Base-by-base conservation (phyloP, 1,140 invertebrate genomes). In the Steinernema khuongi region DNA sequence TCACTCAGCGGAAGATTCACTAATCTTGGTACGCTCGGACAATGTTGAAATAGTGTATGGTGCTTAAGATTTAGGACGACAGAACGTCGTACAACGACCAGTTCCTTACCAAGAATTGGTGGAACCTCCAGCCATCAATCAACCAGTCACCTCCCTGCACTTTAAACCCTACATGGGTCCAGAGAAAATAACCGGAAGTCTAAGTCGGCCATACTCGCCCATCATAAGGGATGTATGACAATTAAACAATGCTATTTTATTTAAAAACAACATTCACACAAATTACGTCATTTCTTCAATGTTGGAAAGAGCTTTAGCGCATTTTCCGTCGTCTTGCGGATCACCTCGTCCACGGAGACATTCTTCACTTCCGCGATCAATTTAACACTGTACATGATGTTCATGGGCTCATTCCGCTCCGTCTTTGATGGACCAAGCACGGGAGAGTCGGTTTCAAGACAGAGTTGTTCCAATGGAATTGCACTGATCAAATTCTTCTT, bases 301-400 rank as follows among this genome's bases (percentile, higher is more conserved):
- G 4, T 7, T 14, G 50, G 50, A 22, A 60, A 60, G 4, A 60
- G 50, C 50, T 22, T 60, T 22, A 60, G 4, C 31, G 86, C 85
- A 80, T 87, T 87, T 69, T 80, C 50, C 60, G 82, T 86, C 17
- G 86, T 86, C 7, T 84, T 79, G 68, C 75, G 70, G 32, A 75
- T 80, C 0, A 87, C 84, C 68, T 82, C 79, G 31, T 79, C 74
- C 0, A 81, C 31, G 41, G 81, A 74, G 31, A 87, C 69, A 19
- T 85, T 81, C 74, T 87, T 87, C 7, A 85, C 73, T 68, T 80
- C 76, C 0, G 86, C 84, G 26, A 87, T 85, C 69, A 85, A 85
- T 60, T 87, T 81, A 75, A 85, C 86, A 17, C 85, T 85, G 26
- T 86, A 71, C 0, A n/a, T 36, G 29, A 86, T 77, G 72, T 87